Percentiles rank a stretch among this genome's conserved stretches.
Conservation (phyloP, 2,797 vertebrate species). For the Danionella dracula region DNA sequence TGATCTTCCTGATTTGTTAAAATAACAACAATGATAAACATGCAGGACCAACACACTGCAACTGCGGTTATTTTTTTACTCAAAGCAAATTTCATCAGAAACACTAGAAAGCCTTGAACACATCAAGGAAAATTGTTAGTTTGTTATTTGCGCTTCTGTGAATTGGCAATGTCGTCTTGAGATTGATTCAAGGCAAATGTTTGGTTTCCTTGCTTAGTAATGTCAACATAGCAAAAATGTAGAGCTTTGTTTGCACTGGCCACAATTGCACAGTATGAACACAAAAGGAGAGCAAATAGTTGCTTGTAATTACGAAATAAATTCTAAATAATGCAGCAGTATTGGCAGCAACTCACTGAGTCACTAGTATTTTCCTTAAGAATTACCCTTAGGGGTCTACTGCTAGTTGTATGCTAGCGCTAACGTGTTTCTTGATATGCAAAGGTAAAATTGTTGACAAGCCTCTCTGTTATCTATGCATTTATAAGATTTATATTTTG, state of each 20-base stretch:
- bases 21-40: background rate
- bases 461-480: too few species aligned
- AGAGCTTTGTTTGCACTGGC: conserved; percentile 26
- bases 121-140: background rate
- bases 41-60: background rate
- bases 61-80: background rate
- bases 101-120: background rate
- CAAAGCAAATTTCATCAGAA: background rate
- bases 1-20: background rate
- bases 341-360: conserved; percentile 4
- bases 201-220: conserved; percentile 16
- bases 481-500: too few species aligned
- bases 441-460: too few species aligned
- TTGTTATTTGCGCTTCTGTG: conserved; percentile 11
- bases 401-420: conserved; percentile 6
- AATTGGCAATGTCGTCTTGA: conserved; percentile 21
- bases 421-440: too few species aligned
- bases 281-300: conserved; percentile 41
- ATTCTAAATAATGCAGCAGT: conserved; percentile 28
- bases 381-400: background rate
- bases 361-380: background rate
- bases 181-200: conserved; percentile 21
- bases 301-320: conserved; percentile 48
- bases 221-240: conserved; percentile 35
- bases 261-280: conserved; percentile 33